Conservation (phyloP, 2,888 invertebrate species). For the Ennomos erosarius region DNA sequence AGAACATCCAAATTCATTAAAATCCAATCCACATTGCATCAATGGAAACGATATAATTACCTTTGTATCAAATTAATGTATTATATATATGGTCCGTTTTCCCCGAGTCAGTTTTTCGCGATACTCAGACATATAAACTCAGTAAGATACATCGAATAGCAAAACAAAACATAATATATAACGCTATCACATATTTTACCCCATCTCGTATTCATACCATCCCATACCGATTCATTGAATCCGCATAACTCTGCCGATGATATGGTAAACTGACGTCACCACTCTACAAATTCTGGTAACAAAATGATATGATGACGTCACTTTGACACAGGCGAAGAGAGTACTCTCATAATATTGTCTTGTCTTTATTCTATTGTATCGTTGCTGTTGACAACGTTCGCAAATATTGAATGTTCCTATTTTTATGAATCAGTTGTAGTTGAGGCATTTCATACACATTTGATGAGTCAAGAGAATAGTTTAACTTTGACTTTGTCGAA, state of each 20-base stretch:
- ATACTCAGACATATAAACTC: not conserved
- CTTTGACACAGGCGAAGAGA: too few species aligned
- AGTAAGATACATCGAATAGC: slow-evolving; percentile 8
- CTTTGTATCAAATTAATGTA: too few species aligned
- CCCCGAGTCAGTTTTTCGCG: too few species aligned
- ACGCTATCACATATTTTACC: slow-evolving; percentile 29
- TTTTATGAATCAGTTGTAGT: too few species aligned
- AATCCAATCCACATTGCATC: too few species aligned
- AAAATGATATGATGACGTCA: slow-evolving; percentile 29
- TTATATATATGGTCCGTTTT: too few species aligned
- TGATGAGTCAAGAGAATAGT: too few species aligned
- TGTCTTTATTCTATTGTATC: slow-evolving; percentile 12
- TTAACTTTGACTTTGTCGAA: too few species aligned
- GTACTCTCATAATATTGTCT: too few species aligned
- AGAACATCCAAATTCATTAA: too few species aligned
- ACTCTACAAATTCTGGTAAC: slow-evolving; percentile 25
- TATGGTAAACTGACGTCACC: slow-evolving; percentile 39
- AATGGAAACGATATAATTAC: too few species aligned
- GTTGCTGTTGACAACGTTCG: slow-evolving; percentile 12
- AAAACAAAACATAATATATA: slow-evolving; percentile 32
- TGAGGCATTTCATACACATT: too few species aligned
- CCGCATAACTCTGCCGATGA: slow-evolving; percentile 52
- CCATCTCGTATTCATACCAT: slow-evolving; percentile 38
- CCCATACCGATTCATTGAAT: slow-evolving; percentile 47
- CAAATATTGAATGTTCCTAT: slow-evolving; percentile 3